Conservation (phyloP, 2,113 vertebrate genomes). For the Ellobius talpinus region DNA sequence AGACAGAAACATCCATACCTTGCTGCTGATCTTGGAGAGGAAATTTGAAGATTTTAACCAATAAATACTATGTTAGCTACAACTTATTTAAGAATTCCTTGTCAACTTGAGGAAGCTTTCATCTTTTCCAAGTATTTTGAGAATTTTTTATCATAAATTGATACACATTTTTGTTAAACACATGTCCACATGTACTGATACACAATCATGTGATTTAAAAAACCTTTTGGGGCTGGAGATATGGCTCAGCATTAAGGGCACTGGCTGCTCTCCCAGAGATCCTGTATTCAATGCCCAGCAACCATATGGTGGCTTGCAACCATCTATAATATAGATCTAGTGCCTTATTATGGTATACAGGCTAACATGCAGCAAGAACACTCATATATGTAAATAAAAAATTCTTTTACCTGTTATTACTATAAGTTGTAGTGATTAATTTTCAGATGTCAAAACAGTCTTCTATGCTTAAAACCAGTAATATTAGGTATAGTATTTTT, state of each 20-base stretch:
- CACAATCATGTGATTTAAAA: not conserved
- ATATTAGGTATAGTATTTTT: not conserved
- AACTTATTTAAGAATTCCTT: not conserved
- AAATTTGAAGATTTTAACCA: not conserved
- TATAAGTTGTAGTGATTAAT: not conserved
- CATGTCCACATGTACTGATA: not conserved
- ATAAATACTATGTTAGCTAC: not conserved
- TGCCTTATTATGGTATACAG: no score
- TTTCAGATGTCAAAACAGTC: not conserved
- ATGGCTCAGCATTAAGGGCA: no score
- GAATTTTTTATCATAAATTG: not conserved
- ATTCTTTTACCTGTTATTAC: not conserved
- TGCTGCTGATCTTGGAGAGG: not conserved
- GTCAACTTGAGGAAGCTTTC: not conserved
- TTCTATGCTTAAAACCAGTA: not conserved
- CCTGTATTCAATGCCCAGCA: no score
- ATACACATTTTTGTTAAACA: not conserved
- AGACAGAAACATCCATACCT: not conserved
- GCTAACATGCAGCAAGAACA: no score
- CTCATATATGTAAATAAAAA: not conserved
- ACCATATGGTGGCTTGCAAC: no score
- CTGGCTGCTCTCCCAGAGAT: no score
- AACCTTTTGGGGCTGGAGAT: no score
- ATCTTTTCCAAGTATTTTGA: not conserved
- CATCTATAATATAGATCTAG: no score